Evolutionary conservation across 2,113 vertebrate genomes (phyloP), one percentile per base, ranked within the genome.

Genomic region (Xenopus borealis): DNA sequence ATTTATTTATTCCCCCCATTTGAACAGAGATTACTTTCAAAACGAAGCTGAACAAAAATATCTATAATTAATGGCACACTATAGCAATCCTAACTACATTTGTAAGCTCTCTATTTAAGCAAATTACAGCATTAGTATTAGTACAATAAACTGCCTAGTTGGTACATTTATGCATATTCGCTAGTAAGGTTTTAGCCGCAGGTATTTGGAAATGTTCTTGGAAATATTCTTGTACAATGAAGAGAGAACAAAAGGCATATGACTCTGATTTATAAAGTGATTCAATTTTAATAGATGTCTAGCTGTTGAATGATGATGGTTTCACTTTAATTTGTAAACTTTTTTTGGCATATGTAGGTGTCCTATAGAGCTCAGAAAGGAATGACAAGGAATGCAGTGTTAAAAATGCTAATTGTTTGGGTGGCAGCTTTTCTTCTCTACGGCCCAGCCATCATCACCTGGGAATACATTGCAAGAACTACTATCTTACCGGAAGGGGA

Each of bases 281-380:
- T n/a, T 58, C n/a, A 10, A 0, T 53, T 58, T 58, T 44, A 12
- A 14, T 58, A 55, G 47, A 20, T 30, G 14, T 13, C 14, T n/a
- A 7, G 2, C 30, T 27, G 7, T 44, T 30, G 0, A 57, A 13
- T 40, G 16, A 12, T 40, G 2, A 16, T 7, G 18, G n/a, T 30
- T 0, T 45, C 6, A 17, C 14, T 0, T 50, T 13, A 57, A 61
- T 50, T 9, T 19, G 10, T 40, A 57, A 74, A 20, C 19, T 33
- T 65, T 66, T 67, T 47, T 66, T 66, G 63, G 18, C 17, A 46
- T 46, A 66, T 53, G 52, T 75, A 91, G 89, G 85, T 88, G 81
- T 92, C 83, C 78, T 90, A 93, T 84, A 87, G 87, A 72, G 88
- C 86, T 59, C 91, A 92, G 81, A 89, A 90, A 61, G 82, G 86